Evolutionary conservation across 92 coral and sea anemone species (phyloP), one percentile per base, ranked within the genome.

Genomic region (Parazoanthus atlanticus): DNA sequence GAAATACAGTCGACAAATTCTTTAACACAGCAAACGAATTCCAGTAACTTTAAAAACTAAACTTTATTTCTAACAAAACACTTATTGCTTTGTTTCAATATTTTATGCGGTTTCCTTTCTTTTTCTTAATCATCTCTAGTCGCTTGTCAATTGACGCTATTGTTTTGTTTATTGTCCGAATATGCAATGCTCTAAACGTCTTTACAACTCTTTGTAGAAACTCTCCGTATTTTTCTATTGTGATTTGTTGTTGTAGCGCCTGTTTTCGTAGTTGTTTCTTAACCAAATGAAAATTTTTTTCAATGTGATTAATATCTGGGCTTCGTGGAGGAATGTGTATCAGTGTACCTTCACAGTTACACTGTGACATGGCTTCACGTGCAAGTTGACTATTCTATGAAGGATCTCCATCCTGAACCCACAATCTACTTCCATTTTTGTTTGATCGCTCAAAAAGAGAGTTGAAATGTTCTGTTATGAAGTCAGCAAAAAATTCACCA

Each of bases 381-480:
- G 94, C 92, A 71, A 47, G 25, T 49, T 80, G 76, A 86, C 92
- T 89, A 71, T 92, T 92, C 81, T 91, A 92, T 21, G 86, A 75
- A 33, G 95, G 91, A 66, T 92, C 89, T 23, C 95, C 89, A 54
- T 92, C 95, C 82, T 92, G 93, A 28, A 92, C 11, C 88, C 90
- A 92, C 33, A 92, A 33, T 38, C 86, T 69, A 33, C 75, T 74
- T 52, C 21, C 56, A 23, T 73, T 85, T 47, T 88, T 90, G 46
- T 78, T 73, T 2, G 85, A 80, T 31, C 67, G 47, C 2, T 19
- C 74, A 84, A 85, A 88, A 78, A 79, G 29, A 40, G 26, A 47
- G 77, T 82, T 73, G 56, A 93, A 93, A 77, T 93, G 84, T 25
- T 91, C 71, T 61, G 71, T 73, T 67, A 86, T 89, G 67, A 91